phyloP scores from a whole-genome alignment of 2,113 vertebrate genomes.

The Eclectus roratus region DNA sequence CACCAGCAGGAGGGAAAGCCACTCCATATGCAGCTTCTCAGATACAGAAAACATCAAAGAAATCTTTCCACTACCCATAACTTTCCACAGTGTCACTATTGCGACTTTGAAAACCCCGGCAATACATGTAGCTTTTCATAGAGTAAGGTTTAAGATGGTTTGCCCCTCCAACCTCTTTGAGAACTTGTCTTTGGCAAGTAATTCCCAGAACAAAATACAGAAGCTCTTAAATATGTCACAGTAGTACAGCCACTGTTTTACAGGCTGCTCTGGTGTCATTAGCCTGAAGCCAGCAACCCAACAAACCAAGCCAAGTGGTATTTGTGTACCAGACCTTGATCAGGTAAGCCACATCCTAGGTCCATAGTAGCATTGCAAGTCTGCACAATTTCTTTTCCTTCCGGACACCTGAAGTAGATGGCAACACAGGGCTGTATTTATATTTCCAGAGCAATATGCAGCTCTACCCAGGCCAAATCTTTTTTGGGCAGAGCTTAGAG shows the following conservation, averaged over 20 bases:
- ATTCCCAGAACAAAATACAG: background rate
- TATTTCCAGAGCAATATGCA: background rate
- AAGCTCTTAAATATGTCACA: background rate
- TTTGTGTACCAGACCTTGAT: background rate
- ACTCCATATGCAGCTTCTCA: background rate
- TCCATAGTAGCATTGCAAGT: background rate
- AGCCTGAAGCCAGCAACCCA: background rate
- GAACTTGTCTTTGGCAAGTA: background rate
- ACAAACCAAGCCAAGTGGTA: background rate
- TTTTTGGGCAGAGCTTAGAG: background rate
- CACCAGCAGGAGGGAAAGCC: background rate
- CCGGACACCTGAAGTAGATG: background rate
- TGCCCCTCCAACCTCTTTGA: background rate
- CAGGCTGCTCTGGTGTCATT: background rate
- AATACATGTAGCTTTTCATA: fast-evolving
- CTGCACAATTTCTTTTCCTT: background rate
- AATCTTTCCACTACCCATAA: fast-evolving
- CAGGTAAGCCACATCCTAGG: background rate
- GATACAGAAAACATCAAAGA: background rate
- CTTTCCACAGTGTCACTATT: fast-evolving
- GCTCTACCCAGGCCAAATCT: background rate
- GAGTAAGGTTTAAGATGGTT: fast-evolving
- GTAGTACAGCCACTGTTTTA: background rate
- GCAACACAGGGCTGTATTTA: background rate
- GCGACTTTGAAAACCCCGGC: background rate